Base-by-base conservation (phyloP, 2,888 invertebrate species). In the Drosophila meridiana region DNA sequence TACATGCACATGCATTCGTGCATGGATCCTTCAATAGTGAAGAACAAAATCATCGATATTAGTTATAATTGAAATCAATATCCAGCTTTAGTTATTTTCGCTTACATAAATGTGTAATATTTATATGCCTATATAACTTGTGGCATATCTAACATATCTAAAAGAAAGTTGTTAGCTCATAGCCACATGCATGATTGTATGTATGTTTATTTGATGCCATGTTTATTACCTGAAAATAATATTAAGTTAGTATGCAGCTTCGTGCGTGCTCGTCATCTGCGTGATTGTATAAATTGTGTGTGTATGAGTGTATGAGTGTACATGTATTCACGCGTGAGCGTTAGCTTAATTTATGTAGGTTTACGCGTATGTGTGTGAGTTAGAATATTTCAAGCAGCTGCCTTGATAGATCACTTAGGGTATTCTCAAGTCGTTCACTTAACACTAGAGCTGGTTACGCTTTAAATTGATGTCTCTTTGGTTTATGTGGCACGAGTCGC, bases 401-500 rank as follows among this genome's bases (percentile, higher is more conserved):
- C 32, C n/a, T 14, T 40, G 40, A n/a, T n/a, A 40, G 6, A 32
- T 3, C 9, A 2, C 20, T 52, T 52, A 52, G 34, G 34, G 52
- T 52, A 52, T 52, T 36, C 7, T 13, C 4, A 1, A 34, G 13
- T 26, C 34, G 52, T 36, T 52, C 52, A 13, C 2, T 52, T 26
- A 1, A 26, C 13, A 36, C 36, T 52, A 2, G 9, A 9, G 34
- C 34, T 34, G 11, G 52, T 13, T 36, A 52, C 52, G 52, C 52
- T 52, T 55, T 28, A 28, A 57, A 50, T 65, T 65, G 42, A 55
- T 57, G 61, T 42, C 26, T 50, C 48, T 62, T 67, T 61, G 32
- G 34, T 64, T 73, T 57, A 52, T 61, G 43, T 48, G 66, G 66
- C 78, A 78, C 79, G 79, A 75, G 79, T 56, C 72, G 32, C 62